Conservation (phyloP, 2,797 vertebrate species). For the Lophotriccus pileatus region DNA sequence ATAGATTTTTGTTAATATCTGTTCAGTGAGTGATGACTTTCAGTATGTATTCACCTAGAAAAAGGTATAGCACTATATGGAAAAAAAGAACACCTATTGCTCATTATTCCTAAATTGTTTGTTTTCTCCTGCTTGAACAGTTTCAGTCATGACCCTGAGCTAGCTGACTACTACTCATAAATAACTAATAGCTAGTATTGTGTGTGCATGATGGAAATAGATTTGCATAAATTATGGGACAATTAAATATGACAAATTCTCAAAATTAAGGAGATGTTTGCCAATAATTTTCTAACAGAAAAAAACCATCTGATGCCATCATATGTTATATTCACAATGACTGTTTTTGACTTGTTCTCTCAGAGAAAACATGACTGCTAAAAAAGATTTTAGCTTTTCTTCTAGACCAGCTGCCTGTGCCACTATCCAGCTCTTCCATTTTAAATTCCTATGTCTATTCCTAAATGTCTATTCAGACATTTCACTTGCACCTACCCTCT, state of each 20-base stretch:
- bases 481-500: not conserved
- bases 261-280: not conserved
- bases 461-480: not conserved
- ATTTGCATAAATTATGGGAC: not conserved
- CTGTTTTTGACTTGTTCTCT: not conserved
- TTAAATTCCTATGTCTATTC: not conserved
- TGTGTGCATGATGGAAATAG: not conserved
- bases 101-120: not conserved
- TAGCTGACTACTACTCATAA: not conserved
- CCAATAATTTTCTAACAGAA: not conserved
- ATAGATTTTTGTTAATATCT: not conserved
- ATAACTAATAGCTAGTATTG: not conserved
- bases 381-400: not conserved
- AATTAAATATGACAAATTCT: not conserved
- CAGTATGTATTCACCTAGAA: not conserved
- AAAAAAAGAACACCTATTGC: not conserved
- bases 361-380: not conserved
- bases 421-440: not conserved
- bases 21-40: not conserved
- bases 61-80: not conserved
- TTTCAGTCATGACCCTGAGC: not conserved
- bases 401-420: not conserved
- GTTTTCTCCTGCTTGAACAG: not conserved
- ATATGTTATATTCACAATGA: not conserved
- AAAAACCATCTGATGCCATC: not conserved